Percentiles rank a stretch among this genome's conserved stretches.
phyloP scores from a whole-genome alignment of 2,113 vertebrate species.

The Prunella himalayana region DNA sequence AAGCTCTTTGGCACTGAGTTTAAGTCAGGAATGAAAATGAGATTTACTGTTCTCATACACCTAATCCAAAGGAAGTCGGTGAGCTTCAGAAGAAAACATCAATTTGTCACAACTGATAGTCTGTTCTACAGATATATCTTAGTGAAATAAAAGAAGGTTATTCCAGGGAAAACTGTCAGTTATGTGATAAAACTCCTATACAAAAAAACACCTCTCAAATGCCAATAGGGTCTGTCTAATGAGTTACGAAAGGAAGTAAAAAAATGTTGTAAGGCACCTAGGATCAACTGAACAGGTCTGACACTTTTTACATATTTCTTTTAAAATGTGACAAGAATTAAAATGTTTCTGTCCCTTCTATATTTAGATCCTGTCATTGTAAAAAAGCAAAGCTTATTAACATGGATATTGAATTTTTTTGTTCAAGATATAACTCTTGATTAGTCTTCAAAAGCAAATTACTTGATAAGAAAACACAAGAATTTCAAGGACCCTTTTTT shows the following conservation, averaged over 20 bases:
- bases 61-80: not conserved
- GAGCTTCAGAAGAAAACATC: conserved; percentile 12
- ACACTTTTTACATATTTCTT: not conserved
- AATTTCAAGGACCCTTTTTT: not conserved
- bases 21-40: conserved; percentile 22
- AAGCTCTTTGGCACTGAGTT: not conserved
- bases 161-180: not conserved
- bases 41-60: conserved; percentile 20
- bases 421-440: not conserved
- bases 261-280: not conserved
- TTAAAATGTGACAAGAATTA: not conserved
- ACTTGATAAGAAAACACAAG: not conserved
- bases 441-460: not conserved
- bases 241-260: not conserved
- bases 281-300: not conserved
- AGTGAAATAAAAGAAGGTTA: not conserved
- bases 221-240: not conserved
- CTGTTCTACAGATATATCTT: not conserved
- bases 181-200: not conserved
- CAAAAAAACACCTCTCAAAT: not conserved
- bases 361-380: not conserved
- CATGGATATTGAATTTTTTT: not conserved
- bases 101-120: not conserved
- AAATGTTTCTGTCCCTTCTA: not conserved
- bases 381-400: not conserved